Evolutionary conservation across 1,140 invertebrate species (phyloP).

Genomic region (Macrobrachium nipponense): DNA sequence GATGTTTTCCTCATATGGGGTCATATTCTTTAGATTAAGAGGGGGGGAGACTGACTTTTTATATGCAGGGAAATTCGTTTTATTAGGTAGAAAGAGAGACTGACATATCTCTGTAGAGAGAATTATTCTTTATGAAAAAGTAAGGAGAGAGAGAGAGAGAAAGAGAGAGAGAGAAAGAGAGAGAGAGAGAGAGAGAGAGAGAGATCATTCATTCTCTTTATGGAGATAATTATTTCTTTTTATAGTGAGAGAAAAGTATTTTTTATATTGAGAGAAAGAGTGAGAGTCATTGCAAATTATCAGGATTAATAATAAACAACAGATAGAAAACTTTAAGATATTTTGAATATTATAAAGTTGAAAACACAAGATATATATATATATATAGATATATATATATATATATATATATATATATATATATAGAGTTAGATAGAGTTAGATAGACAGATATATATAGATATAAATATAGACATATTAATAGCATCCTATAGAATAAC

Average conservation of each 20-base stretch:
- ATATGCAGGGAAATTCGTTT: too few relatives aligned
- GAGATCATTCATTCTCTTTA: background rate
- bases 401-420: background rate
- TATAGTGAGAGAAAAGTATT: slow-evolving; percentile 30
- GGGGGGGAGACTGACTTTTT: too few relatives aligned
- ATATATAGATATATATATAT: background rate
- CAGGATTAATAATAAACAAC: slow-evolving; percentile 8
- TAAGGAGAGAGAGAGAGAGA: slow-evolving; percentile 38
- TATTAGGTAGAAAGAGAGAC: background rate
- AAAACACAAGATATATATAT: background rate
- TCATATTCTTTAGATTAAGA: background rate
- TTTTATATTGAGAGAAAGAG: slow-evolving; percentile 30
- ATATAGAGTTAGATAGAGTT: background rate
- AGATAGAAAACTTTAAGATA: background rate
- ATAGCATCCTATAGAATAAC: too few relatives aligned
- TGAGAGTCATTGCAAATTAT: too few relatives aligned
- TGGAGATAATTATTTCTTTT: too few relatives aligned
- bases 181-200: too few relatives aligned
- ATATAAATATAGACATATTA: background rate
- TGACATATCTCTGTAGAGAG: background rate
- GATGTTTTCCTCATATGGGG: background rate
- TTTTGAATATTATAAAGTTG: too few relatives aligned
- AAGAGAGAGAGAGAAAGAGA: too few relatives aligned
- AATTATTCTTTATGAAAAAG: background rate
- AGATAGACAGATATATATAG: background rate